These are phyloP conservation scores for Sardinella longiceps DNA, from an alignment of 2,797 vertebrate genomes.

Conservation along the genomic window DNA sequence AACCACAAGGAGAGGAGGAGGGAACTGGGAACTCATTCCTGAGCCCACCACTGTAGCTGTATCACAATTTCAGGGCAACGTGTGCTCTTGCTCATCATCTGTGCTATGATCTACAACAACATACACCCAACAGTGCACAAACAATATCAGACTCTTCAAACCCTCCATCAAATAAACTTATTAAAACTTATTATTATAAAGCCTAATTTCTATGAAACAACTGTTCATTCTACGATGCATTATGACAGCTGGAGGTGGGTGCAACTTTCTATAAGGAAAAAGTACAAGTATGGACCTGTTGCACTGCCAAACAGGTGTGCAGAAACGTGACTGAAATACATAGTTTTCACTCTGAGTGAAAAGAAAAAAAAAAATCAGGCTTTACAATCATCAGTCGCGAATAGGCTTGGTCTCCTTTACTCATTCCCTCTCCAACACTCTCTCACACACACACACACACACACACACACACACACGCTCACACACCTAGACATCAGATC, in stretches of 20 bases:
- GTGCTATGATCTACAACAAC: neutral
- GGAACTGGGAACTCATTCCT: neutral
- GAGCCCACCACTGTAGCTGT: neutral
- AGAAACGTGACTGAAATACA: neutral
- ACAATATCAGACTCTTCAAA: no score
- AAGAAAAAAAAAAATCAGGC: no score
- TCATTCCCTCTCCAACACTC: neutral
- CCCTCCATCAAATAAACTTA: no score
- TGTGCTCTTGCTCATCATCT: neutral
- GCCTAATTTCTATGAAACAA: no score
- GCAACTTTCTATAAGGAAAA: neutral
- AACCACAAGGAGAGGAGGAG: neutral
- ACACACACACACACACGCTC: neutral
- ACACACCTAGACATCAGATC: neutral
- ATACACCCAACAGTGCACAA: no score
- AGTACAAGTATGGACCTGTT: neutral
- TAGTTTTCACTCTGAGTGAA: neutral
- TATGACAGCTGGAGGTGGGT: no score
- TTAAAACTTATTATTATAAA: no score
- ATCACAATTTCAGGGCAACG: neutral
- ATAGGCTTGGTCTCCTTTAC: neutral
- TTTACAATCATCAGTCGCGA: neutral
- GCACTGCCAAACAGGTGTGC: slow-evolving; percentile 9
- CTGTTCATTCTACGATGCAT: no score
- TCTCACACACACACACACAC: neutral